Evolutionary conservation across 1,140 invertebrate genomes (phyloP).

Genomic region (Drosophila pandora): DNA sequence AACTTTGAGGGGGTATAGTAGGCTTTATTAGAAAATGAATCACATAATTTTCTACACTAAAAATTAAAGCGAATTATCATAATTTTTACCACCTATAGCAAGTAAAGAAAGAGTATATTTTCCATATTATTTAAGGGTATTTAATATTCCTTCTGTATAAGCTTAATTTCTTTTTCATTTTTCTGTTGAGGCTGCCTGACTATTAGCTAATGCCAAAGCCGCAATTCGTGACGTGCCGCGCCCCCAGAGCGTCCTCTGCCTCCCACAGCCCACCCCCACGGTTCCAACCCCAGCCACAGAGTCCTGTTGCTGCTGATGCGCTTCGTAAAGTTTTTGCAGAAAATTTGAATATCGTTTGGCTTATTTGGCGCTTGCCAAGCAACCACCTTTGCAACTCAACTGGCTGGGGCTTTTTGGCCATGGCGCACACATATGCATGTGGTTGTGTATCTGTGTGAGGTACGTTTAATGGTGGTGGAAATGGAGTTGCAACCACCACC

Average conservation of each 20-base stretch:
- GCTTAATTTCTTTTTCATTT: neutral
- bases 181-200: slow-evolving; percentile 44
- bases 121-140: neutral
- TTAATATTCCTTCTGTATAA: neutral
- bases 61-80: no score
- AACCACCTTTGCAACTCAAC: slow-evolving; percentile 19
- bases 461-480: slow-evolving; percentile 65
- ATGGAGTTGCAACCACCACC: slow-evolving; percentile 70
- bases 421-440: slow-evolving; percentile 16
- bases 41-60: neutral
- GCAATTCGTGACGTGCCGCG: slow-evolving; percentile 40
- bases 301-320: slow-evolving; percentile 66
- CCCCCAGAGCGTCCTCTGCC: slow-evolving; percentile 1
- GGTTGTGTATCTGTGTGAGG: slow-evolving; percentile 39
- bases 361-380: slow-evolving; percentile 28
- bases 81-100: neutral
- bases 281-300: slow-evolving; percentile 21
- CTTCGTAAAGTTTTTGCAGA: slow-evolving; percentile 77
- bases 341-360: slow-evolving; percentile 76
- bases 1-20: neutral
- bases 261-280: neutral
- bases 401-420: slow-evolving; percentile 13
- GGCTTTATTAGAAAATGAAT: neutral
- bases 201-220: slow-evolving; percentile 52
- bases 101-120: no score